A percentile compares a stretch with the other conserved stretches of the same genome.
Evolutionary conservation across 2,888 invertebrate genomes (phyloP).

Genomic region (Stenotaenia linearis): DNA sequence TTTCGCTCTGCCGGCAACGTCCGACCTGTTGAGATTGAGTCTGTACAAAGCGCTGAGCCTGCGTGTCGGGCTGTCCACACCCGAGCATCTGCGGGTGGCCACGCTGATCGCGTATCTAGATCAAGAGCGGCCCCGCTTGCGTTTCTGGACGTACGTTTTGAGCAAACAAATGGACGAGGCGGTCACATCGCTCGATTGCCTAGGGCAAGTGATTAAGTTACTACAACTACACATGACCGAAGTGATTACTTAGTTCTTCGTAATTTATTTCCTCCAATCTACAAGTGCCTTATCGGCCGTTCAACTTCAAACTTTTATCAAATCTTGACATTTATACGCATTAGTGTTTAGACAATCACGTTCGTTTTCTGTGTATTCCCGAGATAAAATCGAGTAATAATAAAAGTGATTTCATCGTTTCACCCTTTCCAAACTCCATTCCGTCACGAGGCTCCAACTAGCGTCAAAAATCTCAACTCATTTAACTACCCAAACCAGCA

Average conservation of each 20-base stretch:
- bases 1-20: conserved; percentile 13
- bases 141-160: conserved; percentile 14
- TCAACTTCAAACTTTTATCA: not conserved
- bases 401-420: no score
- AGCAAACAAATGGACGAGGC: conserved; percentile 33
- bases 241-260: not conserved
- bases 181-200: conserved; percentile 27
- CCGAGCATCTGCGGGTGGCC: conserved; percentile 22
- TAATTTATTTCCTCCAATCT: not conserved
- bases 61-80: not conserved
- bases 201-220: conserved; percentile 22
- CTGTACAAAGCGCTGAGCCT: conserved; percentile 28
- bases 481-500: conserved; percentile 3
- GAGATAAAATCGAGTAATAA: not conserved
- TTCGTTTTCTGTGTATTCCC: not conserved
- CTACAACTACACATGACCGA: conserved; percentile 29
- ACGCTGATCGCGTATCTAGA: conserved; percentile 28
- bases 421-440: no score
- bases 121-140: conserved; percentile 14
- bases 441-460: not conserved
- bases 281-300: not conserved
- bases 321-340: no score
- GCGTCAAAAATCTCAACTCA: not conserved
- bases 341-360: not conserved
- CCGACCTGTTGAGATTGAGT: conserved; percentile 24